Percentiles rank a stretch among this genome's conserved stretches.
phyloP scores from a whole-genome alignment of 2,888 invertebrate genomes.

The Drepanosiphum platanoidis region DNA sequence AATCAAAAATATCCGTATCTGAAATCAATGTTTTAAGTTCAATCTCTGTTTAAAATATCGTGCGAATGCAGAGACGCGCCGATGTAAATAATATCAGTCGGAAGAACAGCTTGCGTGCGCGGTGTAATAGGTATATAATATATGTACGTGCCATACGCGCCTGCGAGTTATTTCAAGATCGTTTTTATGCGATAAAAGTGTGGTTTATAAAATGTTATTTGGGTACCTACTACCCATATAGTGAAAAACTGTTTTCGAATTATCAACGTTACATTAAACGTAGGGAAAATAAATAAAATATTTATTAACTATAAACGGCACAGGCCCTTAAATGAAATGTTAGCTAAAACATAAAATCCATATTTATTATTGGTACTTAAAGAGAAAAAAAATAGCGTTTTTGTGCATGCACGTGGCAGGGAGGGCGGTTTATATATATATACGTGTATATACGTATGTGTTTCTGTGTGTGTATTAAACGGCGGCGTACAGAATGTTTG shows the following conservation, averaged over 20 bases:
- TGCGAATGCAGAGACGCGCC: neutral
- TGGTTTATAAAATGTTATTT: neutral
- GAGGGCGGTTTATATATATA: neutral
- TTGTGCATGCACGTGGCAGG: neutral
- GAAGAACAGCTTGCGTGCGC: neutral
- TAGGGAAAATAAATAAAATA: neutral
- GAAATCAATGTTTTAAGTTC: slow-evolving; percentile 6
- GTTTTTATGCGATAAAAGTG: slow-evolving; percentile 12
- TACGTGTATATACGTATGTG: too few species aligned
- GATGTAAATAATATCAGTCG: neutral
- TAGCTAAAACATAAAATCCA: neutral
- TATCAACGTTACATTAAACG: neutral
- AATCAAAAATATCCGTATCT: too few species aligned
- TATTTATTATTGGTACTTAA: slow-evolving; percentile 4
- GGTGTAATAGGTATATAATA: neutral
- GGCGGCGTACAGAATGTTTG: neutral
- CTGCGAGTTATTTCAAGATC: neutral
- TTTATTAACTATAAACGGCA: neutral
- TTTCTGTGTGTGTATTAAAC: too few species aligned
- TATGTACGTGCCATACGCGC: neutral
- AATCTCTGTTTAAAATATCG: neutral
- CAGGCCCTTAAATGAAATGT: neutral
- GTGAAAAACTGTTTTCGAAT: neutral
- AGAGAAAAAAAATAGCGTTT: neutral
- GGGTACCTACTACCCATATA: too few species aligned